Percentiles rank a stretch among this genome's conserved stretches.
Conservation (phyloP, 2,113 vertebrate genomes). For the Hemiscyllium ocellatum region DNA sequence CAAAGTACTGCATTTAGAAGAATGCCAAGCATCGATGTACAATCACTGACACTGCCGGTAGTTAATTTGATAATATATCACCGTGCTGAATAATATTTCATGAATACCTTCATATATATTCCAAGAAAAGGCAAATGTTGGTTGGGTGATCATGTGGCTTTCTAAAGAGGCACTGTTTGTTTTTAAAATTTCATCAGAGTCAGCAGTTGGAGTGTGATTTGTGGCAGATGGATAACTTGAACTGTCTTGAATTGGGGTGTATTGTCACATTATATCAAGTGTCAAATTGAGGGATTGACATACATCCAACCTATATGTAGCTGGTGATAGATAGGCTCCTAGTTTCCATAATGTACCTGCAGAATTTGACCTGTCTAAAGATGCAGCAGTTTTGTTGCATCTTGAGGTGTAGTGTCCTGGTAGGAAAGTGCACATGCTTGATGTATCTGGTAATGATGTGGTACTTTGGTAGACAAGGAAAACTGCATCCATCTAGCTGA, state of each 20-base stretch:
- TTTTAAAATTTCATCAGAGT: neutral
- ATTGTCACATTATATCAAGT: neutral
- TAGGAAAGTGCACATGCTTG: neutral
- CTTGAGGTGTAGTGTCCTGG: neutral
- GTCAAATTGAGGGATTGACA: neutral
- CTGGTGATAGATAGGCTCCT: neutral
- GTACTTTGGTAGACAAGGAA: neutral
- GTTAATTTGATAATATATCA: conserved; percentile 30
- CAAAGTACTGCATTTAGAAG: conserved; percentile 19
- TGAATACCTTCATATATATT: neutral
- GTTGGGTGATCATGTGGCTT: neutral
- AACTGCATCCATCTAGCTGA: neutral
- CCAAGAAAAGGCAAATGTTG: neutral
- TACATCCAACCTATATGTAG: neutral
- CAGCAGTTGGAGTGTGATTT: neutral
- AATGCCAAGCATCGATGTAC: neutral
- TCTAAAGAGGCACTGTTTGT: neutral
- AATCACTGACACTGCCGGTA: neutral
- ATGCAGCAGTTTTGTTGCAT: neutral
- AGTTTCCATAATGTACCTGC: neutral
- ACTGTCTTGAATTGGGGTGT: neutral
- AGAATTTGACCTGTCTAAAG: neutral
- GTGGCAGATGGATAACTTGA: neutral
- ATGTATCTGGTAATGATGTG: neutral
- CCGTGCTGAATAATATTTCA: conserved; percentile 13